Base-by-base conservation (phyloP, 2,113 vertebrate genomes). In the Pristiophorus japonicus region DNA sequence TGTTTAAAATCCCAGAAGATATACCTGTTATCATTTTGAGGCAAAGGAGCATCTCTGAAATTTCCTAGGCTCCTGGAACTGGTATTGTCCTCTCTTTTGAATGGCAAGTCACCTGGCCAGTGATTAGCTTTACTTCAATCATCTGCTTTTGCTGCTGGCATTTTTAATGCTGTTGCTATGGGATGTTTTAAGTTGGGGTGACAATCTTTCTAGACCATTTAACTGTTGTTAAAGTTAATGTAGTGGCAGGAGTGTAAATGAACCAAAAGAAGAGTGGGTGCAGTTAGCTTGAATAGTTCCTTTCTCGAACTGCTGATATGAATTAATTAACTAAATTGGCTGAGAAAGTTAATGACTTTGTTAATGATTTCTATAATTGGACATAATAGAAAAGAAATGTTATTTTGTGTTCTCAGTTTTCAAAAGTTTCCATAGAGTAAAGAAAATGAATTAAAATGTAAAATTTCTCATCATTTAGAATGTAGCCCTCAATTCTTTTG, bases 71-170 rank as follows among this genome's bases (percentile, higher is more conserved):
- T 78, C 24, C 10, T 38, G 38, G 38, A 3, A 42, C 78, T 42
- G 16, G n/a, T 38, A 84, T 45, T 45, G 20, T 84, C 12, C 42
- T 47, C 42, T 51, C 5, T 51, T 85, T 85, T 85, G 8, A 85
- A 27, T 27, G 11, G 1, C 47, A 84, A 85, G 6, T 51, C 24
- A 47, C 5, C 22, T 51, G 75, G 16, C n/a, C 16, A 81, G 30
- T 81, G 45, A 22, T 85, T 51, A 85, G 84, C 8, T 85, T 85
- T 85, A 1, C n/a, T n/a, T n/a, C n/a, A n/a, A n/a, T n/a, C n/a
- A n/a, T n/a, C n/a, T n/a, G n/a, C 84, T 85, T 81, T 81, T 81
- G 75, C 8, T 85, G 75, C 75, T 81, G 75, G 75, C 16, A 85
- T 47, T 85, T 85, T 47, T 47, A 75, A 10, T 85, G 22, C 24